phyloP scores from a whole-genome alignment of 1,140 invertebrate species.

The Lucilia sericata region DNA sequence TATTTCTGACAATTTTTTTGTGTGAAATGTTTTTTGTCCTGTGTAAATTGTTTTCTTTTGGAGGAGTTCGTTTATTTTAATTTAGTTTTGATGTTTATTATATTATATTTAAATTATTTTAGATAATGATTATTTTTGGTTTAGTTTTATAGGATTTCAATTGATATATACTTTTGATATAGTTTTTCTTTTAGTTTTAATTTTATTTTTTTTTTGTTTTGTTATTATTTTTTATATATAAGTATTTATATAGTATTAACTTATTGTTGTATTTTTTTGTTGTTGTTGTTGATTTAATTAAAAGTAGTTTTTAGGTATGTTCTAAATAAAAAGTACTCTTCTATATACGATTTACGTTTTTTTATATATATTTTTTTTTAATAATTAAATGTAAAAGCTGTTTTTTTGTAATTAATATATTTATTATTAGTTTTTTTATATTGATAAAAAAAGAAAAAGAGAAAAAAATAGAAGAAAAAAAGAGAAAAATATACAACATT shows the following conservation, averaged over 20 bases:
- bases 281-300: slow-evolving; percentile 21
- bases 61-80: background rate
- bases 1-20: background rate
- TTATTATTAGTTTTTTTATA: slow-evolving; percentile 32
- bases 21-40: slow-evolving; percentile 33
- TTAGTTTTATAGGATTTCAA: slow-evolving; percentile 17
- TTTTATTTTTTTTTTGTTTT: no score
- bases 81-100: background rate
- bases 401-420: slow-evolving; percentile 33
- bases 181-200: slow-evolving; percentile 10
- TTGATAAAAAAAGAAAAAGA: slow-evolving; percentile 44
- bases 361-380: slow-evolving; percentile 36
- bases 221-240: slow-evolving; percentile 27
- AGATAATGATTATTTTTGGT: background rate
- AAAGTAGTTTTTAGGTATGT: background rate
- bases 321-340: slow-evolving; percentile 38
- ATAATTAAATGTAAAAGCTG: slow-evolving; percentile 50
- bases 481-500: slow-evolving; percentile 48
- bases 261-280: slow-evolving; percentile 37
- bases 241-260: slow-evolving; percentile 19
- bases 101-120: background rate
- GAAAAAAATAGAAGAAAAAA: slow-evolving; percentile 47
- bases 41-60: slow-evolving; percentile 3
- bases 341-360: slow-evolving; percentile 19
- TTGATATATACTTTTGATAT: slow-evolving; percentile 17